Evolutionary conservation across 2,797 vertebrate genomes (phyloP), one percentile per base, ranked within the genome.

Genomic region (Pelobates cultripes): DNA sequence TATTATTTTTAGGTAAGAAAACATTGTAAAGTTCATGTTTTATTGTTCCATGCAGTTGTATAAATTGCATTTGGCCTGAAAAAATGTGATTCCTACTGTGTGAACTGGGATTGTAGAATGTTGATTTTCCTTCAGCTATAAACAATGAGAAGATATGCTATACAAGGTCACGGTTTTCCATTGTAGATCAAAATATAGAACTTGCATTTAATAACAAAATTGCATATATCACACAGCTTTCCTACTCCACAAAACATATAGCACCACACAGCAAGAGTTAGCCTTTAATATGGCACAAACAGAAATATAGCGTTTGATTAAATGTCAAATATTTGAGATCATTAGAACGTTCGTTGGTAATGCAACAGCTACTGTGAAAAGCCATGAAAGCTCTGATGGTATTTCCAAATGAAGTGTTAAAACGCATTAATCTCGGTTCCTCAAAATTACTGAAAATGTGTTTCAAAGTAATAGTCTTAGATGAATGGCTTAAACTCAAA

Each of bases 1-100:
- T 94, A 93, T 94, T 94, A 93, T 94, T 94, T 93, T 93, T 94
- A 93, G 89, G 91, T 93, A 93, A 92, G 89, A 94, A 94, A 94
- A 93, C 92, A 94, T 89, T 88, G 88, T 91, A 91, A 92, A 93
- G 92, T 92, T 93, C 91, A 90, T 91, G 90, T 94, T 94, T 93
- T 94, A 93, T 93, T 94, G 93, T 95, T 93, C 87, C 91, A 93
- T 92, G 90, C 92, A 90, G 92, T 94, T 94, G 91, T 91, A 95
- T 95, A 94, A 94, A 95, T 95, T 94, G 91, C 88, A 85, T 92
- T 94, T 94, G 92, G 93, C 94, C 92, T 93, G 92, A 93, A 93
- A 90, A 93, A 90, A 92, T 91, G 90, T 90, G 93, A 91, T 92
- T 95, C 95, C 93, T 94, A 94, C 94, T 93, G 94, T 93, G 94